A percentile compares a stretch with the other conserved stretches of the same genome.
phyloP scores from a whole-genome alignment of 2,888 invertebrate species.

The Ornithoptera alexandrae region DNA sequence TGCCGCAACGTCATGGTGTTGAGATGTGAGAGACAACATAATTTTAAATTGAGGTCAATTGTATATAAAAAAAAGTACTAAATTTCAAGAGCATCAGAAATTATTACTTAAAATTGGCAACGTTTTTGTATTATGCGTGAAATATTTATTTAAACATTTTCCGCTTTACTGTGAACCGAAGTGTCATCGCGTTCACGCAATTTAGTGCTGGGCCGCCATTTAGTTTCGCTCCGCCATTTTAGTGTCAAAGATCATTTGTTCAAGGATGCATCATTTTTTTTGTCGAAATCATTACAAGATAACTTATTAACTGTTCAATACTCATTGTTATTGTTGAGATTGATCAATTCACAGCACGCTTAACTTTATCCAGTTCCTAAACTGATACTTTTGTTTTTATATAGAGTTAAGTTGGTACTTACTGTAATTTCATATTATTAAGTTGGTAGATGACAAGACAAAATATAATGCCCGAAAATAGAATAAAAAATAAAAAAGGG shows the following conservation, averaged over 20 bases:
- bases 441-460: no score
- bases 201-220: not conserved
- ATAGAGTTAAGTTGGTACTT: no score
- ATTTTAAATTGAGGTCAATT: no score
- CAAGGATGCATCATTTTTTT: not conserved
- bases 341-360: no score
- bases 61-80: not conserved
- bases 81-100: not conserved
- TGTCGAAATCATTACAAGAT: not conserved
- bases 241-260: constrained; percentile 20
- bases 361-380: no score
- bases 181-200: constrained; percentile 11
- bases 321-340: no score
- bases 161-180: constrained; percentile 3
- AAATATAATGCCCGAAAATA: no score
- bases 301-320: not conserved
- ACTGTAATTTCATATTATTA: no score
- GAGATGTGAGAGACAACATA: no score
- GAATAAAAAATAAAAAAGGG: no score
- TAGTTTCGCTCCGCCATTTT: constrained; percentile 13
- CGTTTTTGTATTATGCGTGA: not conserved
- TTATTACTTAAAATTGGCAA: not conserved
- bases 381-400: no score
- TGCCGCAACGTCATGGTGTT: no score
- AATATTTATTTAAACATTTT: constrained; percentile 4